A percentile compares a stretch with the other conserved stretches of the same genome.
These are phyloP conservation scores for Creontiades dilutus DNA, from an alignment of 2,888 invertebrate genomes.

Conservation along the genomic window DNA sequence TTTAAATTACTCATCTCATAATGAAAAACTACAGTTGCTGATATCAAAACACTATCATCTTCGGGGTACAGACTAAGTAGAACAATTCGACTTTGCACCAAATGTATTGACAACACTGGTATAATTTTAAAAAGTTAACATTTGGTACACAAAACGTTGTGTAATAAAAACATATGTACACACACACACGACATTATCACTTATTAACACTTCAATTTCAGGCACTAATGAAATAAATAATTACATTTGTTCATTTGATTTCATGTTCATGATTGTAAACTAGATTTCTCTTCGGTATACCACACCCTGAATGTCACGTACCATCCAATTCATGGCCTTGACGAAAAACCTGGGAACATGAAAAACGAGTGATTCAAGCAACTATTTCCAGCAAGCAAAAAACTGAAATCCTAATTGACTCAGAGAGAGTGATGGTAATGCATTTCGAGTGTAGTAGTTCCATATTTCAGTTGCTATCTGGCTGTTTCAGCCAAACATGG, in stretches of 20 bases:
- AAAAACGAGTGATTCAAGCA: neutral
- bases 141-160: constrained; percentile 12
- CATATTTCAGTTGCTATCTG: no score
- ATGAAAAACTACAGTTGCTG: no score
- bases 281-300: neutral
- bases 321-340: constrained; percentile 4
- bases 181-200: neutral
- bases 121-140: neutral
- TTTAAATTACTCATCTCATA: no score
- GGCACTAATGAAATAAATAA: constrained; percentile 45
- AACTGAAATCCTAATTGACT: neutral
- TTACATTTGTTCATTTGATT: constrained; percentile 68
- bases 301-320: constrained; percentile 38
- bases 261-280: neutral
- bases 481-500: no score
- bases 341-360: constrained; percentile 55
- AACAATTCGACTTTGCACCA: neutral
- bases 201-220: neutral
- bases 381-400: neutral
- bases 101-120: constrained; percentile 1
- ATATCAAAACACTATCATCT: no score
- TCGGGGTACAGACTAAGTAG: no score
- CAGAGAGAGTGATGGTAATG: neutral
- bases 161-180: neutral
- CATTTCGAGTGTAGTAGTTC: no score